Conservation (phyloP, 2,797 vertebrate species). For the Micrastur ruficollis region DNA sequence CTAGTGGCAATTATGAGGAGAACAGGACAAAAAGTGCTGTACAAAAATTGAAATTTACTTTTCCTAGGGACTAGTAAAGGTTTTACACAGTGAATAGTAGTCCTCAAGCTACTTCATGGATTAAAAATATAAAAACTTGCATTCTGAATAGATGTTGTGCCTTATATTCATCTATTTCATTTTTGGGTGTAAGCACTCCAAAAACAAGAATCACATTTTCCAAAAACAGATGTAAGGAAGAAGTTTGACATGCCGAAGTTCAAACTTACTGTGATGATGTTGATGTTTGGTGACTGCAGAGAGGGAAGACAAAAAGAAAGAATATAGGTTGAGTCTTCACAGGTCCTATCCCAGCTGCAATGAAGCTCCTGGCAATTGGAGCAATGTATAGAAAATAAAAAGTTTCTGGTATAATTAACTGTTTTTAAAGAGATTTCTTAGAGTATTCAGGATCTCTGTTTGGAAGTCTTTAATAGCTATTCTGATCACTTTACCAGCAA, state of each 20-base stretch:
- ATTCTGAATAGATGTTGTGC: neutral
- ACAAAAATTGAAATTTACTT: neutral
- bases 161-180: neutral
- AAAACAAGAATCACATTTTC: neutral
- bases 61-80: neutral
- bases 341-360: neutral
- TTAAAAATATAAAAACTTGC: neutral
- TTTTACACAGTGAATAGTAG: neutral
- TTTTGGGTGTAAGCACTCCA: neutral
- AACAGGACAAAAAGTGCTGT: neutral
- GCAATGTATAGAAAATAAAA: neutral
- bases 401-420: neutral
- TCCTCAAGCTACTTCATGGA: neutral
- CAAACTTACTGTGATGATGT: neutral
- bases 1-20: neutral
- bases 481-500: neutral
- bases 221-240: neutral
- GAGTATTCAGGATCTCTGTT: neutral
- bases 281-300: neutral
- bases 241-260: neutral
- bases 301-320: neutral
- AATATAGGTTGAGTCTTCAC: neutral
- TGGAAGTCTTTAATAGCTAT: neutral
- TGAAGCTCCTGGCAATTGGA: neutral
- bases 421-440: neutral